Evolutionary conservation across 2,113 vertebrate genomes (phyloP), one percentile per base, ranked within the genome.

Genomic region (Pithys albifrons): DNA sequence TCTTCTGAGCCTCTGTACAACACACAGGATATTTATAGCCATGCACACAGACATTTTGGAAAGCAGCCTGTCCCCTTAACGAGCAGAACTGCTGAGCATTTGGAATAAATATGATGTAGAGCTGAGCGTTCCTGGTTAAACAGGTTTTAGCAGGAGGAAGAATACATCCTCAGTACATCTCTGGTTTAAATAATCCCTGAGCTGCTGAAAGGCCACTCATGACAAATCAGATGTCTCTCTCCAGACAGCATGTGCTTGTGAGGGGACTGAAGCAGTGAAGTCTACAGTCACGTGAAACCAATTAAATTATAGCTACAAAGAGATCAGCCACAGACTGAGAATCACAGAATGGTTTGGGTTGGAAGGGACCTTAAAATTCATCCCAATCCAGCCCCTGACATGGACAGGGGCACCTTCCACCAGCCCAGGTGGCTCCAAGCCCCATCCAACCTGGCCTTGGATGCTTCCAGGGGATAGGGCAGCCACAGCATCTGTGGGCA

Each of bases 371-470:
- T n/a, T 9, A 29, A 67, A 51, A 0, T 0, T 7, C 43, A 22
- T 31, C 41, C 0, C 10, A 14, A 55, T 0, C 20, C 35, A 45
- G 7, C 15, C 19, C 46, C n/a, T 6, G 5, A 39, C 70, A 5
- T 61, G 61, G 33, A 3, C 69, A 89, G 69, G 52, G 45, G 39
- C 52, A 37, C 22, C 52, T 81, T 0, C 37, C 69, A 73, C 27
- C 22, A 33, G 6, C 51, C 69, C 67, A 80, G 67, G 43, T 15
- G 35, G 51, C 76, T 88, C 75, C 45, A 22, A 75, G 33, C 28
- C 65, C 85, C n/a, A 13, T 28, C 65, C 85, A 71, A 0, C 33
- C 66, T 71, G 66, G 15, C 66, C 75, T 79, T 64, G 49, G 57
- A 3, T 49, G 71, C 66, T 79, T 43, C 57, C 85, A 79, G 48